Base-by-base conservation (phyloP, 1,140 invertebrate species). In the Cotesia typhae region DNA sequence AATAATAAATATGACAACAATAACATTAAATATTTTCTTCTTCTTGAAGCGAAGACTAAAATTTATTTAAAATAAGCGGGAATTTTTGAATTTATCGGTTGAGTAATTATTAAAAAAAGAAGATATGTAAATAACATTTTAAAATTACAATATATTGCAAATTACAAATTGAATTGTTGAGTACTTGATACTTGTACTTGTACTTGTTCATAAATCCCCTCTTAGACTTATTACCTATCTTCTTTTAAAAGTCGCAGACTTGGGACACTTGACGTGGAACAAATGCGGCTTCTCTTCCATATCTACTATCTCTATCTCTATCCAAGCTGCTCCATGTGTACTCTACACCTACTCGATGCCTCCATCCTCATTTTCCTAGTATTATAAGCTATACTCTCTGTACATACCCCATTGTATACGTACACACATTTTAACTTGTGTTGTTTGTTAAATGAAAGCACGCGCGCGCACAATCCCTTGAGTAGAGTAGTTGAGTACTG, bases 251-350 rank as follows among this genome's bases (percentile, higher is more conserved):
- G 35, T 47, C 6, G 4, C 6, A 67, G 66, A 60, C 59, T 20
- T 60, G 67, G 67, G 65, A 55, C 71, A 76, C 71, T 72, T 80
- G 75, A 79, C 79, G 77, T 79, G 78, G 78, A 75, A 77, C 72
- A 55, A 38, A 41, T 66, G 71, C 71, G 69, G 41, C 67, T 65
- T 66, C 67, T 67, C 61, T 47, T 47, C 52, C 51, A 36, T 38
- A 36, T 72, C 55, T 47, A 47, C 6, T 47, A 47, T 47, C 7
- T 47, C 5, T 47, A 47, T 67, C 65, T 67, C 38, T 67, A 52
- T 28, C 41, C 10, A 28, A 66, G 64, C 37, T 57, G 5, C 12
- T 66, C 51, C 38, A 7, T 47, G 5, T 47, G 41, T 47, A 47
- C 41, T 47, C 5, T 47, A 47, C 41, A 47, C 41, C 41, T 47